Base-by-base conservation (phyloP, 2,113 vertebrate genomes). In the Arenaria interpres region DNA sequence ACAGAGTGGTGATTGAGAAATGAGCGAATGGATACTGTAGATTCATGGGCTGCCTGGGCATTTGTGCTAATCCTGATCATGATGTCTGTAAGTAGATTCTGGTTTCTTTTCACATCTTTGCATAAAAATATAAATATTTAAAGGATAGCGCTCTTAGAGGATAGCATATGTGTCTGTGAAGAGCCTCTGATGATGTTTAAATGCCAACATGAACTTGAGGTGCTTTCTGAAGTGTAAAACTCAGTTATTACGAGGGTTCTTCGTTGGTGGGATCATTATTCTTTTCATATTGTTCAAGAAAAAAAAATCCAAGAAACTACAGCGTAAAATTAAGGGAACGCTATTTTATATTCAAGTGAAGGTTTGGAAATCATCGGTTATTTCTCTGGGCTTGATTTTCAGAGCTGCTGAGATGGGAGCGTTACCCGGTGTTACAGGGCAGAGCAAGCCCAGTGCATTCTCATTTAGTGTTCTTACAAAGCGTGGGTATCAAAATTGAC, bases 341-440 rank as follows among this genome's bases (percentile, higher is more conserved):
- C 10, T 48, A 2, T 67, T 93, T 90, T 68, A 54, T 46, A 19
- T 93, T 88, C 46, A 60, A 32, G 37, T 32, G 51, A 63, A 57
- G 45, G 48, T 75, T 78, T 85, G 53, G 57, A 92, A 93, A 59
- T 89, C 45, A 12, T 27, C 43, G 64, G 37, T 84, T 94, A 51
- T 91, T 96, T 96, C 56, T 85, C 46, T 86, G 80, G 59, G 56
- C 60, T 90, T 93, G 75, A 84, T 90, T 93, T 96, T 92, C 20
- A 0, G 74, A 90, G 62, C 28, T 43, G 83, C 71, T 71, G 88
- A 90, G 82, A n/a, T 41, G 68, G 54, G 83, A 81, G 64, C 46
- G 5, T 86, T 86, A 90, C 19, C 72, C 74, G 86, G 83, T 92
- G 92, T 92, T 86, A 14, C 59, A 86, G 88, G 83, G 90, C 82